Percentiles rank a stretch among this genome's conserved stretches.
These are phyloP conservation scores for Gallinago media DNA, from an alignment of 2,113 vertebrate species.

Conservation along the genomic window DNA sequence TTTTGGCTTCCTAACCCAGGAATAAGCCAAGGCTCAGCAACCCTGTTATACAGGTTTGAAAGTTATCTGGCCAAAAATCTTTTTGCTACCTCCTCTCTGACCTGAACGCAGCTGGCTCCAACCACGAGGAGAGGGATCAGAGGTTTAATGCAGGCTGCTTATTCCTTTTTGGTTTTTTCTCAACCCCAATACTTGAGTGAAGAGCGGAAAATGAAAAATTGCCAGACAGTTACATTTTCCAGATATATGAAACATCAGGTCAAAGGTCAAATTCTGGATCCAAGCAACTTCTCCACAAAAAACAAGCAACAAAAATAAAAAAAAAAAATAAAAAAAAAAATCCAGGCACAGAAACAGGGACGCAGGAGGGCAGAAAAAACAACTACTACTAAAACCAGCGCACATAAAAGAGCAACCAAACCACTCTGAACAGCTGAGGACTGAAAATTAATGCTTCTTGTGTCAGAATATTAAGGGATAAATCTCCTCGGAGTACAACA, in stretches of 20 bases:
- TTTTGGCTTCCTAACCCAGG: not conserved
- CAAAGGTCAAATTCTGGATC: not conserved
- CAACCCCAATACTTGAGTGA: not conserved
- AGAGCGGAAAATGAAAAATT: not conserved
- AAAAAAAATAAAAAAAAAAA: not conserved
- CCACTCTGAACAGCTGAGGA: not conserved
- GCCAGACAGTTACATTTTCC: constrained; percentile 12
- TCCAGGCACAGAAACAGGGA: not conserved
- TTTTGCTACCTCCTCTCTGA: not conserved
- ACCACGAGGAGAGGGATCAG: not conserved
- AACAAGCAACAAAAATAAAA: rapidly evolving
- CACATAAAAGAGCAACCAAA: not conserved
- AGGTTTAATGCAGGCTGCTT: not conserved
- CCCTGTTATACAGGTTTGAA: not conserved
- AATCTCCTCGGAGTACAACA: not conserved
- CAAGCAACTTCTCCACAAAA: not conserved
- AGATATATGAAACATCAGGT: constrained; percentile 9
- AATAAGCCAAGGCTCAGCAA: not conserved
- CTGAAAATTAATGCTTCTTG: not conserved
- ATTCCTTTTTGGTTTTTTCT: not conserved
- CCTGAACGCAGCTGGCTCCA: not conserved
- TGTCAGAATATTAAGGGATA: not conserved
- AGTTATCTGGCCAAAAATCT: not conserved
- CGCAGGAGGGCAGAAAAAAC: not conserved
- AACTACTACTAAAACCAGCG: not conserved